Evolutionary conservation across 1,140 invertebrate genomes (phyloP).

Genomic region (Zeugodacus cucurbitae): DNA sequence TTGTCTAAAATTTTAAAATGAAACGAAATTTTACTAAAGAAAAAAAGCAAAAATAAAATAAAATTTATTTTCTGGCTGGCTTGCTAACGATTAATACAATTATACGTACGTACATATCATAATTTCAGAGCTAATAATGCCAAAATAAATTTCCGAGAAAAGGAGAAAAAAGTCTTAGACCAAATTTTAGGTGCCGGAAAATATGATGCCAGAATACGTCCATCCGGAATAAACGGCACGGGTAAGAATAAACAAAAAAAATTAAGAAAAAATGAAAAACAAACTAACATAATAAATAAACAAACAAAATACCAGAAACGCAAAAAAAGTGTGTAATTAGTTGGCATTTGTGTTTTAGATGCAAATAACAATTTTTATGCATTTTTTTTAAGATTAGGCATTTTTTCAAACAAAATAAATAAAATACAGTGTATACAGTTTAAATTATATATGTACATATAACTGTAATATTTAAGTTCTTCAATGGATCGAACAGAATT

Average conservation of each 20-base stretch:
- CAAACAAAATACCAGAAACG: background rate
- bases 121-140: constrained; percentile 72
- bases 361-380: too few species aligned
- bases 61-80: constrained; percentile 46
- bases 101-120: constrained; percentile 66
- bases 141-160: constrained; percentile 90
- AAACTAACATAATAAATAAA: background rate
- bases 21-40: constrained; percentile 44
- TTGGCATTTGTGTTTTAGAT: background rate
- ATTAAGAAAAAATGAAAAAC: background rate
- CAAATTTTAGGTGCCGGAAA: constrained; percentile 88
- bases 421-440: too few species aligned
- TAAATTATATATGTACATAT: too few species aligned
- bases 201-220: constrained; percentile 92
- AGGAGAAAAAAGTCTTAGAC: constrained; percentile 93
- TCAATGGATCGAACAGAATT: too few species aligned
- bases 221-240: constrained; percentile 91
- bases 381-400: too few species aligned
- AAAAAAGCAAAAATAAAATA: background rate
- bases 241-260: constrained; percentile 71
- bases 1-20: background rate
- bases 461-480: too few species aligned
- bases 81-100: background rate
- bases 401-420: too few species aligned
- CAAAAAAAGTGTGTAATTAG: background rate